phyloP scores from a whole-genome alignment of 2,797 vertebrate species.

The Pipistrellus nathusii region DNA sequence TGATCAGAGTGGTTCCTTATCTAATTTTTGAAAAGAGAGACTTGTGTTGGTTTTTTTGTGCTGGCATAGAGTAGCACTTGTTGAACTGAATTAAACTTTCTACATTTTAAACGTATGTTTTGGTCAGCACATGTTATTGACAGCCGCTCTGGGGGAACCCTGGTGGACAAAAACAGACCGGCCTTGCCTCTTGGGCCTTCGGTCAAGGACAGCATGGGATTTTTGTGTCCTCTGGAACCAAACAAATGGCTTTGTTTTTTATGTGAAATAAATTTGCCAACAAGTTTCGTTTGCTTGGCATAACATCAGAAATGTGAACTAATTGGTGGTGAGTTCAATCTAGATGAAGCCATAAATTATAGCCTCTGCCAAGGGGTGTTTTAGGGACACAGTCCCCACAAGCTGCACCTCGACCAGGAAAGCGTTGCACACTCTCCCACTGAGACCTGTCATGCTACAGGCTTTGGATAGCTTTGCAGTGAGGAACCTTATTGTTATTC shows the following conservation, averaged over 20 bases:
- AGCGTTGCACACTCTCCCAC: neutral
- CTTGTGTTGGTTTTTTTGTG: neutral
- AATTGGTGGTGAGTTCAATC: neutral
- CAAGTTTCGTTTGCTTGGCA: neutral
- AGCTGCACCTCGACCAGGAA: neutral
- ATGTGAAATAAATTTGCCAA: neutral
- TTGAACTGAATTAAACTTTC: neutral
- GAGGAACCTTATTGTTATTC: neutral
- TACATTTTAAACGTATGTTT: neutral
- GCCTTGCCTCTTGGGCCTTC: neutral
- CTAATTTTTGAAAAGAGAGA: neutral
- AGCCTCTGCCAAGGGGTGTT: neutral
- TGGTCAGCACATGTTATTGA: neutral
- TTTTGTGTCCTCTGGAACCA: neutral
- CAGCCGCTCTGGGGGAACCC: neutral
- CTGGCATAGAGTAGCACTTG: neutral
- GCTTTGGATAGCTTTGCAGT: neutral
- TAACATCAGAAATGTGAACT: neutral
- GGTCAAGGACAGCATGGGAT: neutral
- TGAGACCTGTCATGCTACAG: neutral
- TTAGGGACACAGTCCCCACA: neutral
- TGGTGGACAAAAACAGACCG: neutral
- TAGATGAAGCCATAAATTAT: neutral
- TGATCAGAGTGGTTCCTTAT: neutral
- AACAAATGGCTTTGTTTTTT: neutral